Evolutionary conservation across 2,113 vertebrate genomes (phyloP), one percentile per base, ranked within the genome.

Genomic region (Odontophorus gujanensis): DNA sequence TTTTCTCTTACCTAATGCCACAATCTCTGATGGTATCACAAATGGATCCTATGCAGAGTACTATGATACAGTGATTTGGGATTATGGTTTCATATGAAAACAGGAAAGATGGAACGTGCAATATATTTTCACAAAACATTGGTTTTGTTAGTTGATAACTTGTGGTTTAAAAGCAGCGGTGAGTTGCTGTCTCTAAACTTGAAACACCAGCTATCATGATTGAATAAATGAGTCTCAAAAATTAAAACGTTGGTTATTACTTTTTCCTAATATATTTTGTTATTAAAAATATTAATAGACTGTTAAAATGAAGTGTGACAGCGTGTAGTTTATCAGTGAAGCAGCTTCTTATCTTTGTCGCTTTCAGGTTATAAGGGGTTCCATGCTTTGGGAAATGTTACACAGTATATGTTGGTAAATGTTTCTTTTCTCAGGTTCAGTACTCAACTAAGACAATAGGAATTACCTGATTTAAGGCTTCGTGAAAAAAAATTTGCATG

Each of bases 1-100:
- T 63, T 92, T 92, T 76, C 91, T 87, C 45, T 85, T 92, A 85
- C 55, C 71, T 93, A 85, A 72, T 85, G 43, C 79, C 80, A 42
- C 78, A 80, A 24, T 90, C 78, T 38, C 71, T 89, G 48, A 45
- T 89, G 55, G 22, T 71, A 82, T 89, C 84, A 67, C 50, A 82
- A 75, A 59, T 81, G 63, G 65, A 66, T 94, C 45, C 72, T 87
- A 55, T 62, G 63, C n/a, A 71, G 72, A 87, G 19, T 87, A 71
- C 91, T 95, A 82, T 21, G 14, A 42, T 80, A 50, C 5, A 34
- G 81, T 91, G 81, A 87, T 92, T 92, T 87, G 55, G 53, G 78
- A 92, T 95, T 96, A 80, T 40, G 13, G 71, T 87, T 88, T 87
- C 51, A 19, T 63, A 26, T 67, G 67, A 92, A 32, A 89, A 51